These are phyloP conservation scores for Leucoma salicis DNA, from an alignment of 2,888 invertebrate species.

Conservation along the genomic window DNA sequence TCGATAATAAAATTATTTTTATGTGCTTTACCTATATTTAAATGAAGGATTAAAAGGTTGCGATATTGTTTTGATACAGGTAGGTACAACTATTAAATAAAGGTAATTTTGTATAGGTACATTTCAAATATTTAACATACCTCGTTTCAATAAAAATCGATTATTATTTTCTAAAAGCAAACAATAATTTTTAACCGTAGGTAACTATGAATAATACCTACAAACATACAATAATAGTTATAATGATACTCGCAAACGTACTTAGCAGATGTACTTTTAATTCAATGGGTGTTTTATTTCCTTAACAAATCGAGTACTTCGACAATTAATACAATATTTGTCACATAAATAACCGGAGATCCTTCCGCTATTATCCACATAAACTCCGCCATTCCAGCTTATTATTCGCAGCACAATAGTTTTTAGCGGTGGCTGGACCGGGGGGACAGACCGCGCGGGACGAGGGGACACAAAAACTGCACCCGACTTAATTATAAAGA, in stretches of 20 bases:
- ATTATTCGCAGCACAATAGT: slow-evolving; percentile 68
- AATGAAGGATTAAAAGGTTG: too few relatives aligned
- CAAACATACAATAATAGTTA: not conserved
- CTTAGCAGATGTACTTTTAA: slow-evolving; percentile 49
- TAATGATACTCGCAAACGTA: not conserved
- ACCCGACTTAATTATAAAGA: slow-evolving; percentile 82
- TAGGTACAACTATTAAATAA: too few relatives aligned
- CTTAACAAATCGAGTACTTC: slow-evolving; percentile 54
- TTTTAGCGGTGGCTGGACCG: slow-evolving; percentile 41
- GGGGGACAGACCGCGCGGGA: slow-evolving; percentile 29
- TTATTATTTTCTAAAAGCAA: too few relatives aligned
- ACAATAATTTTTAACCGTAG: too few relatives aligned
- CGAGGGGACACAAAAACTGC: slow-evolving; percentile 73
- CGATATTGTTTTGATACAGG: too few relatives aligned
- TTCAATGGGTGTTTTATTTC: slow-evolving; percentile 64
- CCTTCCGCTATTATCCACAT: slow-evolving; percentile 51
- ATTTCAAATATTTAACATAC: too few relatives aligned
- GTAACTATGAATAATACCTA: too few relatives aligned
- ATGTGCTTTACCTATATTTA: too few relatives aligned
- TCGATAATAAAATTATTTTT: too few relatives aligned
- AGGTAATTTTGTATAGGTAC: too few relatives aligned
- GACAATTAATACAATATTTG: slow-evolving; percentile 76
- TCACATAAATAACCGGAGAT: slow-evolving; percentile 68
- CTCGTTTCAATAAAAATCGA: too few relatives aligned
- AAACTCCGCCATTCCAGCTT: slow-evolving; percentile 38